These are phyloP conservation scores for Antennarius striatus DNA, from an alignment of 2,113 vertebrate species.

Conservation along the genomic window DNA sequence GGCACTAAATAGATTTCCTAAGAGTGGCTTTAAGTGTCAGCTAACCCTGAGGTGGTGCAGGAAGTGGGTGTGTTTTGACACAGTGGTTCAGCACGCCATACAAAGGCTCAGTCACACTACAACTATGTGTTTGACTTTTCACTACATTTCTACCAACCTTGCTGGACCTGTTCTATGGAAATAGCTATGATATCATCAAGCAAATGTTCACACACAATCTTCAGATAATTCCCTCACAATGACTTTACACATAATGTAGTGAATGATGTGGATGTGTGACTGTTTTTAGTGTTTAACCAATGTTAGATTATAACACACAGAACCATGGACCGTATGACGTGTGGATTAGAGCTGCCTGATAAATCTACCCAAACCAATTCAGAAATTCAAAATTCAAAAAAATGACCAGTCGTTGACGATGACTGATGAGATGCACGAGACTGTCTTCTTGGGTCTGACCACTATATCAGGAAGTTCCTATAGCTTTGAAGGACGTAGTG, in stretches of 20 bases:
- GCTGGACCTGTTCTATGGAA: conserved; percentile 58
- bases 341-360: neutral
- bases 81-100: conserved; percentile 34
- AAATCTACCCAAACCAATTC: neutral
- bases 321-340: neutral
- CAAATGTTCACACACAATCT: conserved; percentile 1
- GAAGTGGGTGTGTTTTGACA: conserved; percentile 49
- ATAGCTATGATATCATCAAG: conserved; percentile 5
- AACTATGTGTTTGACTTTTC: conserved; percentile 16
- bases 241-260: neutral
- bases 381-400: no score
- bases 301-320: no score
- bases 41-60: conserved; percentile 19
- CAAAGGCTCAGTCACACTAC: neutral
- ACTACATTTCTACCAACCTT: conserved; percentile 17
- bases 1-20: conserved; percentile 26
- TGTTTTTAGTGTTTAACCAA: no score
- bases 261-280: no score
- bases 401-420: no score
- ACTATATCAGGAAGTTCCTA: no score
- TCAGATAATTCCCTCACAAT: conserved; percentile 13
- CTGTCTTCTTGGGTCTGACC: no score
- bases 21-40: neutral
- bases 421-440: no score
- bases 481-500: no score